Base-by-base conservation (phyloP, 2,888 invertebrate genomes). In the Yponomeuta malinellus region DNA sequence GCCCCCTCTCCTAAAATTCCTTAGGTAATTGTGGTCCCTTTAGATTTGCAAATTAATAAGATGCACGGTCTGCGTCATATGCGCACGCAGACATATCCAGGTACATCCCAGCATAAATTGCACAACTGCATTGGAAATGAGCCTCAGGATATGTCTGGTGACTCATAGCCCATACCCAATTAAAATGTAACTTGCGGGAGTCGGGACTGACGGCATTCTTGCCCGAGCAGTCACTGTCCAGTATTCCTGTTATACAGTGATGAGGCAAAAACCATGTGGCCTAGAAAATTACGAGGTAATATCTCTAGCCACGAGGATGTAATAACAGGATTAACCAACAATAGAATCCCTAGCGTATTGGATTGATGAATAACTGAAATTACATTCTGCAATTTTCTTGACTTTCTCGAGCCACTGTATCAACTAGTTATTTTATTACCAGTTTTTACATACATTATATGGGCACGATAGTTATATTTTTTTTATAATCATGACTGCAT, bases 131-230 rank as follows among this genome's bases (percentile, higher is more conserved):
- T 72, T 70, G 63, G 70, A 48, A 70, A 63, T 72, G 23, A 63
- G 48, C 68, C 64, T 33, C 48, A 37, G 73, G 74, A 76, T 74
- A 75, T 76, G 76, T 75, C 76, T 75, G 74, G 75, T 84, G 81
- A 84, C 74, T 82, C 81, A 79, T 72, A 74, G 72, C 68, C 73
- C 68, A 76, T 76, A 74, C 72, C 75, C 79, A 82, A 83, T 84
- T 82, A 84, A 81, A 81, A 80, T 81, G 79, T 82, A 78, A 76
- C 78, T 80, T 73, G 78, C 73, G 73, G 73, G 77, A 77, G 79
- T 69, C 73, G 76, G 76, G 78, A 78, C 76, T 59, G 71, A 64
- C 64, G 29, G 74, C 78, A 79, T 80, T 80, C 78, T 76, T 77
- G 73, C 69, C 73, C 63, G 73, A 73, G 70, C 71, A 75, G 74